phyloP scores from a whole-genome alignment of 2,888 invertebrate species.

The Thelaira solivaga region DNA sequence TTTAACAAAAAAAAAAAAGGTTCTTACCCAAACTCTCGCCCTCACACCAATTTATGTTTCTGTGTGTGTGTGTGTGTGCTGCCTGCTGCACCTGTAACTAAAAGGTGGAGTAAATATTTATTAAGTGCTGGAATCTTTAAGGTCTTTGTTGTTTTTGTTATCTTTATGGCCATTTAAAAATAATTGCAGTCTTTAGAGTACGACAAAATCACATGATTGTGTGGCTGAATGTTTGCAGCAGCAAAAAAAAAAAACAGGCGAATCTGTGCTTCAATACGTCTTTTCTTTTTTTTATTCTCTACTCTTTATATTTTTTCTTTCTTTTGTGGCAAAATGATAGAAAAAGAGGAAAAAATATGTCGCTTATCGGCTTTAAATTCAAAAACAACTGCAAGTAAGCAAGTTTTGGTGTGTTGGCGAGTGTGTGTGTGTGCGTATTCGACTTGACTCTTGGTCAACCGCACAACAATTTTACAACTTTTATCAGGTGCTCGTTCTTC shows the following conservation, averaged over 20 bases:
- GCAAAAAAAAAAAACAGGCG: not conserved
- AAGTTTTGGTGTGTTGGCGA: too few relatives aligned
- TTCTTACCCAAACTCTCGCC: too few relatives aligned
- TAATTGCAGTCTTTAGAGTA: constrained; percentile 56
- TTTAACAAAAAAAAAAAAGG: too few relatives aligned
- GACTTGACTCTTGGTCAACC: constrained; percentile 6
- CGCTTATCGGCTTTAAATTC: constrained; percentile 6
- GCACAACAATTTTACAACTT: constrained; percentile 29
- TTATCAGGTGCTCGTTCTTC: constrained; percentile 47
- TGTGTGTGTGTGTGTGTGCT: not conserved
- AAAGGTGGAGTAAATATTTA: constrained; percentile 4
- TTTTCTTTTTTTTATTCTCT: not conserved
- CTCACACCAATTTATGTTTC: not conserved
- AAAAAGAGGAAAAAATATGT: constrained; percentile 1
- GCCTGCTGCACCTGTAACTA: not conserved
- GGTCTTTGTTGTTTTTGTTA: constrained; percentile 30
- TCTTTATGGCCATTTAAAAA: constrained; percentile 61
- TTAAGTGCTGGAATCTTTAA: constrained; percentile 15
- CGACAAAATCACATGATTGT: not conserved
- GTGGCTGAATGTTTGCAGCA: constrained; percentile 1
- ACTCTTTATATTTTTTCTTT: not conserved
- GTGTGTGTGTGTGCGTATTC: not conserved
- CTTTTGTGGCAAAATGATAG: not conserved
- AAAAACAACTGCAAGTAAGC: too few relatives aligned
- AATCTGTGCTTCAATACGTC: not conserved